Evolutionary conservation across 2,888 invertebrate genomes (phyloP), one percentile per base, ranked within the genome.

Genomic region (Drosophila mayaguana): DNA sequence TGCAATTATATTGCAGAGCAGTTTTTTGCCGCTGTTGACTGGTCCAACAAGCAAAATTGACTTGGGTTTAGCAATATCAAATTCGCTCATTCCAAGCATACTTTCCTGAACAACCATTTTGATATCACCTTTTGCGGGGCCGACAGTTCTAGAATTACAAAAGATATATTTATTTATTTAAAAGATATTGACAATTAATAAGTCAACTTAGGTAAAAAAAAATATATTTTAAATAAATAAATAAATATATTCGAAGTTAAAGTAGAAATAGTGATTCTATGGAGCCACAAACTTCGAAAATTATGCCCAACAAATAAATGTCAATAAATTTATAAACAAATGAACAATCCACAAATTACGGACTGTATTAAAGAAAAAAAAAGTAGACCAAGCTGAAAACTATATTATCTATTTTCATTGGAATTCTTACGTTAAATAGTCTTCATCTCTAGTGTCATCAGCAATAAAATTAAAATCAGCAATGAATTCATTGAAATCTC

Each of bases 31-130:
- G 75, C 94, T 94, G 53, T 94, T 94, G 1, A 94, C 91, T 0
- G 96, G 95, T 0, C 97, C 97, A 62, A 94, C 94, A 36, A 97
- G 93, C 59, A 96, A 92, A 14, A 96, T 93, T 0, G 96, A 95
- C 89, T 93, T 94, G 1, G 94, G 93, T 76, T 92, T 93, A 4
- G 91, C 83, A 80, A 94, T 90, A 57, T 86, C 73, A 18, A 93
- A 82, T 38, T 90, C 90, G 40, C 93, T 92, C 90, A 92, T 90
- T 22, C 93, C 93, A 18, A 92, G 40, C 70, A 92, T 64, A 93
- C 94, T 62, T 92, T 93, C 91, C 93, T 95, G 68, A 90, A 95
- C 90, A 2, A 94, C 93, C 82, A 94, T 93, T 74, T 93, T 93
- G 1, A 95, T 92, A 75, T 95, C 95, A 1, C 94, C 94, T 34